These are phyloP conservation scores for Rotaria macrura DNA, from an alignment of 2,888 invertebrate genomes.

Conservation along the genomic window DNA sequence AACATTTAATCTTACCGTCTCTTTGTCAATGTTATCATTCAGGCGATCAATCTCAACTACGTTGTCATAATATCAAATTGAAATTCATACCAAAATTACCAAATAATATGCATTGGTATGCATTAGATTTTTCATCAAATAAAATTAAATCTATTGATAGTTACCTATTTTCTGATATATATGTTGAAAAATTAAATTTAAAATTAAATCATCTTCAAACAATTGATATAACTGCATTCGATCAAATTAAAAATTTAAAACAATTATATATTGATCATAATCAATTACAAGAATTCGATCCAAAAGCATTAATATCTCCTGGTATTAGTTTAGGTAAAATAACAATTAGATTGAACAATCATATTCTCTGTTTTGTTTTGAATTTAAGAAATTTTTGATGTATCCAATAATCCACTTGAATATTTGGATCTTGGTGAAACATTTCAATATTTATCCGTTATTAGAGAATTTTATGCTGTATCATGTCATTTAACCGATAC, in stretches of 20 bases:
- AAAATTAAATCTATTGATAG: neutral
- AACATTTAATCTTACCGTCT: neutral
- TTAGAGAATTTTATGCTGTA: neutral
- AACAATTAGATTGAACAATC: too few species aligned
- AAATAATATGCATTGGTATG: neutral
- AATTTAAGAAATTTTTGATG: neutral
- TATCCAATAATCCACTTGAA: neutral
- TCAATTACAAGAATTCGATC: neutral
- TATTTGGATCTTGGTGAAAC: neutral
- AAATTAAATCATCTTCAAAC: neutral
- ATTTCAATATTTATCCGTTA: neutral
- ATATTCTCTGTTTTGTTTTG: neutral
- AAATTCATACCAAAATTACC: neutral
- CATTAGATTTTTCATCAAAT: slow-evolving; percentile 15
- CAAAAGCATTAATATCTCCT: neutral
- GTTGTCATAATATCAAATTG: neutral
- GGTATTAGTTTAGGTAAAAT: neutral
- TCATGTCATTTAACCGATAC: neutral
- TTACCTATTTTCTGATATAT: slow-evolving; percentile 19
- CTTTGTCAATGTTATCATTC: slow-evolving; percentile 20
- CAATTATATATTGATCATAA: neutral
- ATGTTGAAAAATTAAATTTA: slow-evolving; percentile 18
- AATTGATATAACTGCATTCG: neutral
- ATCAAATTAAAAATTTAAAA: neutral
- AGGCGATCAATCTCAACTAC: neutral